Conservation (phyloP, 2,888 invertebrate species). For the Leptopilina myrica region DNA sequence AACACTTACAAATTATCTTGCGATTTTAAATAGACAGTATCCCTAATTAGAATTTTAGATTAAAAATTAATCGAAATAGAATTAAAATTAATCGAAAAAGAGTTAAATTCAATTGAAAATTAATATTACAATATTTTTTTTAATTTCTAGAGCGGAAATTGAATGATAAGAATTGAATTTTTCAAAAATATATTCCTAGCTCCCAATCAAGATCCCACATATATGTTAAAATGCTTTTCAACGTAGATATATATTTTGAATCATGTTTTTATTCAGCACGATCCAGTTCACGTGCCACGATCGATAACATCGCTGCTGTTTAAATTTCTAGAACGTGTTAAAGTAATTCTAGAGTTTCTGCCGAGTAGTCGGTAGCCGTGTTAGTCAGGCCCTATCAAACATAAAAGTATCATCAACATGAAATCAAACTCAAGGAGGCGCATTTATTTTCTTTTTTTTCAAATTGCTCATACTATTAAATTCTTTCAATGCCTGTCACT, state of each 20-base stretch:
- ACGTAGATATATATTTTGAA: not conserved
- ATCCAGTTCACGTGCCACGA: conserved; percentile 1
- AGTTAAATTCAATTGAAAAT: too few species aligned
- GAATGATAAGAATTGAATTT: not conserved
- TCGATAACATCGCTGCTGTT: not conserved
- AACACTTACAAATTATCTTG: too few species aligned
- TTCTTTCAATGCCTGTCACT: not conserved
- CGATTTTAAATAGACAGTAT: too few species aligned
- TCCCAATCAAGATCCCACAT: not conserved
- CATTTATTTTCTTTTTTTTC: not conserved
- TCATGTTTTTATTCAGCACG: conserved; percentile 8
- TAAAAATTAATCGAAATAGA: too few species aligned
- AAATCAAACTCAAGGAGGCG: not conserved
- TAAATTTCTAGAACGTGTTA: not conserved
- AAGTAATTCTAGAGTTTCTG: conserved; percentile 1
- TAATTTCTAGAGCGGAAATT: too few species aligned
- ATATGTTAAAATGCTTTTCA: not conserved
- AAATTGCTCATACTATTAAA: not conserved
- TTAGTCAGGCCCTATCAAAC: not conserved
- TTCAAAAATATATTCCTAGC: not conserved
- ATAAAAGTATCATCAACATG: not conserved
- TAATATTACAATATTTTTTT: too few species aligned
- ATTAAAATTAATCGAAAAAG: too few species aligned
- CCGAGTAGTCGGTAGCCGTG: not conserved
- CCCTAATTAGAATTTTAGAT: too few species aligned